Evolutionary conservation across 2,888 invertebrate species (phyloP), one percentile per base, ranked within the genome.

Genomic region (Halictus quadricinctus): DNA sequence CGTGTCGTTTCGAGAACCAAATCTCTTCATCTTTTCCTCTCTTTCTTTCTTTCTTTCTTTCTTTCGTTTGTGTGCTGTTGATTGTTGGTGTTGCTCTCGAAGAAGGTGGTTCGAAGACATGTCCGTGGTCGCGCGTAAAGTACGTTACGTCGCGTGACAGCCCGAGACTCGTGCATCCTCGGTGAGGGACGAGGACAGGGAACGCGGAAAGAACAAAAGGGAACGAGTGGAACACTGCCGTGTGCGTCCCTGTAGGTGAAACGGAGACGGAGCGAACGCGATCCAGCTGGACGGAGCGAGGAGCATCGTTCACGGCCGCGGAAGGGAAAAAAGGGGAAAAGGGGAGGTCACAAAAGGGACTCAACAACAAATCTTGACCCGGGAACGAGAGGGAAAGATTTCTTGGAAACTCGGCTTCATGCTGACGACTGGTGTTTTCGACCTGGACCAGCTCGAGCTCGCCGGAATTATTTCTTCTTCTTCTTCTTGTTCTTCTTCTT

Each of bases 61-160:
- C n/a, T 58, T 58, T 58, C 58, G 1, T 10, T 58, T 12, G 58
- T 58, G 58, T 58, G 58, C 58, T 12, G 58, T n/a, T n/a, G n/a
- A n/a, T n/a, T 12, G 58, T 58, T 58, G 58, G 58, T n/a, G 58
- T 58, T 58, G 58, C 58, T 58, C 10, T 58, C 12, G 58, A n/a
- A n/a, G 58, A 58, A 58, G 58, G 58, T 58, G 58, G 58, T 58
- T n/a, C 58, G 58, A 12, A 58, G 58, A 58, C n/a, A 58, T 12
- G n/a, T n/a, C 58, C 58, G 58, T 29, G 78, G 79, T 79, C 87
- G 81, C 82, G 81, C 76, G 64, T 79, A 78, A 87, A 78, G 85
- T 85, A 75, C 73, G 21, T 66, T 66, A 36, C 66, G 76, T 83
- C 82, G 88, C 79, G 80, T 83, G 85, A 81, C 85, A 80, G 73